Percentiles rank a stretch among this genome's conserved stretches.
Conservation (phyloP, 2,113 vertebrate species). For the Poeciliopsis prolifica region DNA sequence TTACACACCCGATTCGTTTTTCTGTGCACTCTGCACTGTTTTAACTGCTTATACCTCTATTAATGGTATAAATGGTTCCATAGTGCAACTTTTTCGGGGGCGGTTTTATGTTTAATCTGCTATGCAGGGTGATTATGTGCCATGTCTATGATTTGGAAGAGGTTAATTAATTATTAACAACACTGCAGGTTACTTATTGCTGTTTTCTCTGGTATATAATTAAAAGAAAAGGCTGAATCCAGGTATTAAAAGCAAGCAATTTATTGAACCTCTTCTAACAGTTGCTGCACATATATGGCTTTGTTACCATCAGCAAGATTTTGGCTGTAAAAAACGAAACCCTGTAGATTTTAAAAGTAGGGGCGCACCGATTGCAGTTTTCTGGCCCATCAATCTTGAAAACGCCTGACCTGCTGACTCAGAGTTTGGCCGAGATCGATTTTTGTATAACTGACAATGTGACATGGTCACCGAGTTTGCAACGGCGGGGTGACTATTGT, state of each 20-base stretch:
- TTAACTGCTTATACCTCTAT: not conserved
- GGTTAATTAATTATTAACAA: not conserved
- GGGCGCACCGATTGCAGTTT: too few relatives aligned
- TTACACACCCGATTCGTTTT: constrained; percentile 26
- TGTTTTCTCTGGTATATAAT: not conserved
- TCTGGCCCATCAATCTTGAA: too few relatives aligned
- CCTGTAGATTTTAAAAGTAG: too few relatives aligned
- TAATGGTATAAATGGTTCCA: not conserved
- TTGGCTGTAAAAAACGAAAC: too few relatives aligned
- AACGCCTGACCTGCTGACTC: too few relatives aligned
- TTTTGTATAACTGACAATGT: too few relatives aligned
- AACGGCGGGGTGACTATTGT: too few relatives aligned
- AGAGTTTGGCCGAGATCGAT: too few relatives aligned
- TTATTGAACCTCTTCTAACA: not conserved
- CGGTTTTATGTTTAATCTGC: constrained; percentile 15
- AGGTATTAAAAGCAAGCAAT: not conserved
- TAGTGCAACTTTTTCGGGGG: not conserved
- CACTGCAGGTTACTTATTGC: not conserved
- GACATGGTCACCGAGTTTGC: too few relatives aligned
- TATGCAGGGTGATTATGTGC: not conserved
- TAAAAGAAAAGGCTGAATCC: not conserved
- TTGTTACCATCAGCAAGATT: too few relatives aligned
- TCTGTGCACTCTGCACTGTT: constrained; percentile 1
- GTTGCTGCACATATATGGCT: too few relatives aligned
- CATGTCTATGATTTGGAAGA: constrained; percentile 3